A percentile compares a stretch with the other conserved stretches of the same genome.
Evolutionary conservation across 1,140 invertebrate genomes (phyloP).

Genomic region (Macrotrachela quadricornifera): DNA sequence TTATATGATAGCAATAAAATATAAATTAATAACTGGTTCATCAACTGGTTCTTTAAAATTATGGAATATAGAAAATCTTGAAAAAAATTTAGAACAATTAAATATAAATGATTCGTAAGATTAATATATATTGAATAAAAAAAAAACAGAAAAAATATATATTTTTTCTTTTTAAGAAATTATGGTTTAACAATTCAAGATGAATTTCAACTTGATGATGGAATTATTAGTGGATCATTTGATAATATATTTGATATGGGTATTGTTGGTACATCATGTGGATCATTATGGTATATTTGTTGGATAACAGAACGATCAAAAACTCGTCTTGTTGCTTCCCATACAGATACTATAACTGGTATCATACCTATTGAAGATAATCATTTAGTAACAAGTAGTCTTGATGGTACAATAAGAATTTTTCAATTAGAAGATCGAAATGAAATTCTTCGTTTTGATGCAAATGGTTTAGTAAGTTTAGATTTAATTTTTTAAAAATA

Average conservation of each 20-base stretch:
- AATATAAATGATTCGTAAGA: background rate
- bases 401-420: slow-evolving; percentile 24
- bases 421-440: slow-evolving; percentile 23
- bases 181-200: slow-evolving; percentile 25
- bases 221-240: slow-evolving; percentile 19
- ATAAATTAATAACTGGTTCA: slow-evolving; percentile 3
- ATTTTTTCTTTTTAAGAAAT: slow-evolving; percentile 18
- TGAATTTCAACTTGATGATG: slow-evolving; percentile 26
- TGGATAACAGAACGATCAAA: slow-evolving; percentile 26
- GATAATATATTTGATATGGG: slow-evolving; percentile 28
- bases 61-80: slow-evolving; percentile 6
- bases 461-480: slow-evolving; percentile 19
- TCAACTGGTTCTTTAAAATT: slow-evolving; percentile 1
- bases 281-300: slow-evolving; percentile 30
- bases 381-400: slow-evolving; percentile 19
- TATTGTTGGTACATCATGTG: slow-evolving; percentile 23
- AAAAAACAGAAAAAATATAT: slow-evolving; percentile 8
- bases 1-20: slow-evolving; percentile 10
- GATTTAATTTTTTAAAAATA: no score
- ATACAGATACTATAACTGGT: slow-evolving; percentile 18
- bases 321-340: slow-evolving; percentile 24
- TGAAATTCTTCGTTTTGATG: slow-evolving; percentile 26
- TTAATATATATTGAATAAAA: background rate
- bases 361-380: slow-evolving; percentile 11
- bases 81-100: background rate